phyloP scores from a whole-genome alignment of 2,797 vertebrate species.

The Enteromius anoplus region DNA sequence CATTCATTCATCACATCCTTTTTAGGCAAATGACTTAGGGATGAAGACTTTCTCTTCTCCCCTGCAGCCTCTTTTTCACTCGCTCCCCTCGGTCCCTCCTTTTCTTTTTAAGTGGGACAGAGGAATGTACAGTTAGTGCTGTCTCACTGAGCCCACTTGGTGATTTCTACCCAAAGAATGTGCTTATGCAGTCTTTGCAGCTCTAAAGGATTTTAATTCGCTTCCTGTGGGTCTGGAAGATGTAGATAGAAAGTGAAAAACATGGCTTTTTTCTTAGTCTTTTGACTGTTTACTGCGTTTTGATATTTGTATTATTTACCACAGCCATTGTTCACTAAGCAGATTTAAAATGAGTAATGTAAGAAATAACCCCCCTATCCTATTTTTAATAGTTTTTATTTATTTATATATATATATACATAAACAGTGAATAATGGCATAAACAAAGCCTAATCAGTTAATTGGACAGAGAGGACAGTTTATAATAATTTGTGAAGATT shows the following conservation, averaged over 20 bases:
- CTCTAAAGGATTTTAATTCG: constrained; percentile 1
- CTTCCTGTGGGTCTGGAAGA: constrained; percentile 1
- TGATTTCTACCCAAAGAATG: constrained; percentile 46
- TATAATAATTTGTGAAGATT: neutral
- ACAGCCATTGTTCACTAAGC: neutral
- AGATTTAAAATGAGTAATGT: neutral
- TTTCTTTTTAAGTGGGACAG: constrained; percentile 42
- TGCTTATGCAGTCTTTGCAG: constrained; percentile 27
- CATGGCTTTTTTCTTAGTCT: neutral
- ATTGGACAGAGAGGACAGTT: neutral
- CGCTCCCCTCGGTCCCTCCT: constrained; percentile 22
- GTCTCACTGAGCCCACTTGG: constrained; percentile 32
- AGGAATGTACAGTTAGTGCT: constrained; percentile 49
- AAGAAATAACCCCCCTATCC: neutral
- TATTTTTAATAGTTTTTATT: neutral
- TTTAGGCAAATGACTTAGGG: constrained; percentile 61
- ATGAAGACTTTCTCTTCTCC: constrained; percentile 56
- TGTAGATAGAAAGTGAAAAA: neutral
- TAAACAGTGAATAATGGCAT: too few relatives aligned
- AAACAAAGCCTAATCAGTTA: neutral
- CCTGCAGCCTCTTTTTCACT: constrained; percentile 36
- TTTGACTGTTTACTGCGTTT: neutral
- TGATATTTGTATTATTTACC: neutral
- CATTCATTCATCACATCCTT: constrained; percentile 61
- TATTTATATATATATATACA: neutral